phyloP scores from a whole-genome alignment of 2,888 invertebrate species.

The Smittia aterrima region DNA sequence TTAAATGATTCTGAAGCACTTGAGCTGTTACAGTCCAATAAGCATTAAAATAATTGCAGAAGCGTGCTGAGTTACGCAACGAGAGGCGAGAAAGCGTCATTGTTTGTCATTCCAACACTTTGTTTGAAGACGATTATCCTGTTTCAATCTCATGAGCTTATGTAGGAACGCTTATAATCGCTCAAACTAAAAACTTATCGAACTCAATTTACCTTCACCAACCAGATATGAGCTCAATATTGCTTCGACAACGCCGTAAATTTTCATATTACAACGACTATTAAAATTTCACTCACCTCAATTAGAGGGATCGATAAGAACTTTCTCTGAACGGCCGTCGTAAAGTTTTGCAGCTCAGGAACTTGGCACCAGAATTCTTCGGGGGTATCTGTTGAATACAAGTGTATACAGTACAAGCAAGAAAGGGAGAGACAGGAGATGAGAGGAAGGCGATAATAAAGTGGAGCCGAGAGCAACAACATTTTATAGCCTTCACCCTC shows the following conservation, averaged over 20 bases:
- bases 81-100: not conserved
- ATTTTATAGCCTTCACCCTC: not conserved
- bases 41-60: not conserved
- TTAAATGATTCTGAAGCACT: not conserved
- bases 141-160: not conserved
- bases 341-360: constrained; percentile 61
- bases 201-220: not conserved
- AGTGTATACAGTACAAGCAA: not conserved
- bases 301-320: constrained; percentile 64
- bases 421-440: not conserved
- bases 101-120: not conserved
- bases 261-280: not conserved
- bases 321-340: constrained; percentile 59
- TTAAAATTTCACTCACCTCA: constrained; percentile 52
- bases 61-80: not conserved
- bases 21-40: not conserved
- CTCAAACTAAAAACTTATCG: not conserved
- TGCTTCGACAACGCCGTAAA: not conserved
- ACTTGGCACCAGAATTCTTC: constrained; percentile 81
- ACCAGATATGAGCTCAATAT: not conserved
- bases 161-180: not conserved
- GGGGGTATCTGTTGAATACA: constrained; percentile 61
- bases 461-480: not conserved
- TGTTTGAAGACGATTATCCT: not conserved
- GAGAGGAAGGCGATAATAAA: not conserved